Conservation (phyloP, 2,888 invertebrate species). For the Cetonia aurata region DNA sequence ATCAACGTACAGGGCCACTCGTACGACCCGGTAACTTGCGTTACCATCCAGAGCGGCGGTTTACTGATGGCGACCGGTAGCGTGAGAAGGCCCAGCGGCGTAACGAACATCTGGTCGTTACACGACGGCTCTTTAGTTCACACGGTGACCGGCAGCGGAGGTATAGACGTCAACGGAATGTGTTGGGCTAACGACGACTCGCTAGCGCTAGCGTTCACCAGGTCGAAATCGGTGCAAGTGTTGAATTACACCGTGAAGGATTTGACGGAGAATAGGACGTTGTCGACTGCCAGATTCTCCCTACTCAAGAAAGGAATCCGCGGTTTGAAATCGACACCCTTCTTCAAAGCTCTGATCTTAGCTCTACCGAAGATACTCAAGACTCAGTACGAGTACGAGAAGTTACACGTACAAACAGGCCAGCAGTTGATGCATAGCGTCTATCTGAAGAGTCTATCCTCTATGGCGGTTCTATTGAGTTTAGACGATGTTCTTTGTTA, state of each 20-base stretch:
- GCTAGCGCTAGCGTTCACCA: constrained; percentile 69
- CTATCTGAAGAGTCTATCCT: constrained; percentile 71
- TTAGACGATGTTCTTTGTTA: constrained; percentile 70
- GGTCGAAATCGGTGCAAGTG: constrained; percentile 70
- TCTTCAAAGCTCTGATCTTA: constrained; percentile 67
- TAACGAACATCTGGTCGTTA: constrained; percentile 74
- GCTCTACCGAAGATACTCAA: constrained; percentile 68
- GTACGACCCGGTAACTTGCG: constrained; percentile 68
- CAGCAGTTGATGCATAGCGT: constrained; percentile 72
- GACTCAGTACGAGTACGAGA: constrained; percentile 71
- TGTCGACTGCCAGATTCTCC: constrained; percentile 68
- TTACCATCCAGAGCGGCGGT: constrained; percentile 69
- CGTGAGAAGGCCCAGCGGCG: constrained; percentile 66
- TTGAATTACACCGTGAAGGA: constrained; percentile 66
- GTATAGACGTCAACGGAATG: constrained; percentile 67
- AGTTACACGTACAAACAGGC: constrained; percentile 71
- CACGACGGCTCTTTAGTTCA: constrained; percentile 71
- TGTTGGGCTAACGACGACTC: constrained; percentile 68
- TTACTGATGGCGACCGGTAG: constrained; percentile 71
- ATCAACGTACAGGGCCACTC: constrained; percentile 70
- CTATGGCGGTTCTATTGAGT: constrained; percentile 69
- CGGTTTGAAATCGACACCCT: constrained; percentile 70
- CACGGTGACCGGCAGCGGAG: constrained; percentile 69
- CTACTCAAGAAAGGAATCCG: constrained; percentile 69
- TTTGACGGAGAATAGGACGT: constrained; percentile 65